phyloP scores from a whole-genome alignment of 2,797 vertebrate species.

The Natrix natrix region DNA sequence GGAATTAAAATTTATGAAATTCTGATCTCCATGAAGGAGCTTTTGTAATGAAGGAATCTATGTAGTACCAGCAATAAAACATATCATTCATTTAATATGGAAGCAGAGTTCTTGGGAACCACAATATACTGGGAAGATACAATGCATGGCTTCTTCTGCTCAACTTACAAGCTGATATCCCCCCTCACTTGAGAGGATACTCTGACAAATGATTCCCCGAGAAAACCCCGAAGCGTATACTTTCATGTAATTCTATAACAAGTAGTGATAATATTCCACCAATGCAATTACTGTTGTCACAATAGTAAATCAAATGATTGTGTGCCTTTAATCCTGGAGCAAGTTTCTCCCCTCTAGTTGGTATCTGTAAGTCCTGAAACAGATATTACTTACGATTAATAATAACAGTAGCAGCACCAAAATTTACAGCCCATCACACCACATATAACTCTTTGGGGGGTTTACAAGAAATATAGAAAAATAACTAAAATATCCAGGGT shows the following conservation, averaged over 20 bases:
- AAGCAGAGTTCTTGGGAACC: not conserved
- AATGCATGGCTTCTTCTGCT: not conserved
- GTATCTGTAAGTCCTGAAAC: not conserved
- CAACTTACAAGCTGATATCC: not conserved
- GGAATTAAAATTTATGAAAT: conserved; percentile 41
- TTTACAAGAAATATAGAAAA: not conserved
- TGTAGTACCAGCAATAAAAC: not conserved
- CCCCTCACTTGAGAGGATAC: not conserved
- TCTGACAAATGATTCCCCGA: conserved; percentile 2
- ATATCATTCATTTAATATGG: conserved; percentile 8
- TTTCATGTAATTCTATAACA: conserved; percentile 5
- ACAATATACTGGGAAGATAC: not conserved
- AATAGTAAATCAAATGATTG: not conserved
- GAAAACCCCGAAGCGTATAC: not conserved
- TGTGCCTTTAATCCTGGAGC: not conserved
- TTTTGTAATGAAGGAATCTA: not conserved
- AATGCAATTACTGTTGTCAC: not conserved
- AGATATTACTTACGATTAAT: not conserved
- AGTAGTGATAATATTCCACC: not conserved
- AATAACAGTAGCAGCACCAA: not conserved
- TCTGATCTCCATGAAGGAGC: not conserved
- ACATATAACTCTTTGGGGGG: not conserved
- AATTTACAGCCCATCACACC: not conserved
- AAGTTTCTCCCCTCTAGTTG: not conserved
- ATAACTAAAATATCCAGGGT: not conserved